Evolutionary conservation across 2,797 vertebrate species (phyloP).

Genomic region (Diglossa cyanea): DNA sequence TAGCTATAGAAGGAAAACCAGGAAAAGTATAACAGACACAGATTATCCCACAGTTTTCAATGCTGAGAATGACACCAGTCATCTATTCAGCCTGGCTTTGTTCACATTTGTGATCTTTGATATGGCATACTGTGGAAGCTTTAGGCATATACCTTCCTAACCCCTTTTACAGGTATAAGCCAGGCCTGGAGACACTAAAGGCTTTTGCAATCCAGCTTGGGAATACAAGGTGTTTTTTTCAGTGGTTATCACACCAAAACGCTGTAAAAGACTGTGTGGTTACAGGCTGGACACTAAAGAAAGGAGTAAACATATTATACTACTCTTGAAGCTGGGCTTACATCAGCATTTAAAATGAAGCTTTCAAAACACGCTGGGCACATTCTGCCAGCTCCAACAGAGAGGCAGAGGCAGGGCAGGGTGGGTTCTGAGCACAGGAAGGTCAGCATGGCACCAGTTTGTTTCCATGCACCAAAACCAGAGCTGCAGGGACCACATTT

Average conservation of each 20-base stretch:
- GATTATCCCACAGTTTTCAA: not conserved
- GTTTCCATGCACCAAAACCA: not conserved
- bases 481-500: not conserved
- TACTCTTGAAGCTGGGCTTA: not conserved
- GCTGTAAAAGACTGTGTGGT: not conserved
- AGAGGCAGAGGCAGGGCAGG: not conserved
- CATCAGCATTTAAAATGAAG: not conserved
- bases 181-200: not conserved
- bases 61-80: not conserved
- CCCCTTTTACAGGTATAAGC: not conserved
- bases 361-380: not conserved
- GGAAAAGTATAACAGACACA: not conserved
- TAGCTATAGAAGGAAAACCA: not conserved
- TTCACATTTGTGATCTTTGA: not conserved
- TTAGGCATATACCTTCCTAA: not conserved
- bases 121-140: not conserved
- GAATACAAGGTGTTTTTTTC: not conserved
- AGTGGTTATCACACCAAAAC: not conserved
- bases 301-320: not conserved
- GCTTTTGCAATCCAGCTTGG: fast-evolving
- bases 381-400: fast-evolving
- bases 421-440: not conserved
- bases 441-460: fast-evolving
- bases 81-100: not conserved
- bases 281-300: not conserved